These are phyloP conservation scores for Acrossocheilus wenchowensis DNA, from an alignment of 2,797 vertebrate genomes.

Conservation along the genomic window DNA sequence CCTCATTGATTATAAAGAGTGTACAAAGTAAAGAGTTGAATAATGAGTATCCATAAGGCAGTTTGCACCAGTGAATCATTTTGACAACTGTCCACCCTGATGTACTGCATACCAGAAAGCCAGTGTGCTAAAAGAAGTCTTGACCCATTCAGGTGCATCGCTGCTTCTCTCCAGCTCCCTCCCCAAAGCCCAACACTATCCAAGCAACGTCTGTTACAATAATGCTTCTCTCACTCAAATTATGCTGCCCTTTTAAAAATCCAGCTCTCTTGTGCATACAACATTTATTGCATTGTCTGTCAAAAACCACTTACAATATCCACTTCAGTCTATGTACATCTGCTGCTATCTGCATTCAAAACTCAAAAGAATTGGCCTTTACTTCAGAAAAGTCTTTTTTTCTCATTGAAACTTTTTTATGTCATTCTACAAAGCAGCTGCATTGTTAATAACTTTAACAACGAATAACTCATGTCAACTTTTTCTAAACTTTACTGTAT, in stretches of 20 bases:
- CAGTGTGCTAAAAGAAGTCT: not conserved
- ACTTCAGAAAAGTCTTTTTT: not conserved
- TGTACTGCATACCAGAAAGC: constrained; percentile 13
- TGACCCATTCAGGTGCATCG: not conserved
- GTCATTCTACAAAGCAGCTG: not conserved
- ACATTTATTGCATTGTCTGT: constrained; percentile 30
- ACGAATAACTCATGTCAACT: not conserved
- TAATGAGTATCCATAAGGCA: constrained; percentile 33
- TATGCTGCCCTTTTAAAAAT: constrained; percentile 32
- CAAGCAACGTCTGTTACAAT: constrained; percentile 22
- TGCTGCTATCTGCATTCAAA: constrained; percentile 6
- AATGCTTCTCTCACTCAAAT: constrained; percentile 14
- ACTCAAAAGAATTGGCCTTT: not conserved
- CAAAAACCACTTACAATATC: constrained; percentile 15
- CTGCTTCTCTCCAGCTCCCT: constrained; percentile 11
- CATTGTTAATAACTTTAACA: not conserved
- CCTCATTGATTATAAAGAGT: constrained; percentile 3
- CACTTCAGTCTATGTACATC: constrained; percentile 1
- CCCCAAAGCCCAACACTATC: constrained; percentile 32
- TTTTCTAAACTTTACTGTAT: not conserved
- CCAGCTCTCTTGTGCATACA: constrained; percentile 18
- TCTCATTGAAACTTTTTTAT: not conserved
- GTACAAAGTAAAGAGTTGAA: constrained; percentile 7
- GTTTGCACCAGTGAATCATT: constrained; percentile 33
- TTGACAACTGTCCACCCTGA: constrained; percentile 44